Evolutionary conservation across 2,113 vertebrate genomes (phyloP), one percentile per base, ranked within the genome.

Genomic region (Phyllopteryx taeniolatus): DNA sequence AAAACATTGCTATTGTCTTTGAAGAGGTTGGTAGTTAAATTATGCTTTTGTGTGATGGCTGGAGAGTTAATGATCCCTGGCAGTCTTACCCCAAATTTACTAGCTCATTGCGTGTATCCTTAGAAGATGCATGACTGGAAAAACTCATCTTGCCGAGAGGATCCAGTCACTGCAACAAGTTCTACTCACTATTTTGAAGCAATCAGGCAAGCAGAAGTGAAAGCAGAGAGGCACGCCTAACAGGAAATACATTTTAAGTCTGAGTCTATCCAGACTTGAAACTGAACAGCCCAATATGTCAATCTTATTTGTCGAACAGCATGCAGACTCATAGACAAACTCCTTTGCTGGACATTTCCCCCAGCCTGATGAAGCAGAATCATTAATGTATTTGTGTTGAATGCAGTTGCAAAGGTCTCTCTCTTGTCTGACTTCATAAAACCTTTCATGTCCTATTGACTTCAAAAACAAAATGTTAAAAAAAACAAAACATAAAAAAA

Each of bases 61-160:
- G 17, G 17, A 51, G 49, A 5, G 19, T 5, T 13, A 20, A 33
- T 7, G 9, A 31, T 57, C 5, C 2, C 17, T 2, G 14, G 2
- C 49, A 1, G 27, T 8, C 77, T 87, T 79, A 88, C 88, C 85
- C 70, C 62, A 90, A 27, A 8, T 75, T 78, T 73, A 88, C 79
- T 42, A 93, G n/a, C 74, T 92, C 92, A 22, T 93, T 89, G 12
- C 60, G 42, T 2, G 69, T 61, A 11, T 88, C 87, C 0, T 84
- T 81, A 0, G 74, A 70, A 19, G 71, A 77, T 0, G 67, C 68
- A n/a, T 86, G 82, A 2, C 78, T 85, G 75, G 76, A 81, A 35
- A 85, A 72, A 42, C 86, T 91, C 90, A 92, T 91, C 1, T 67
- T 72, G 63, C 15, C 19, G 13, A 15, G 57, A 44, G 4, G 1